Evolutionary conservation across 2,113 vertebrate species (phyloP).

Genomic region (Crotalus helleri): DNA sequence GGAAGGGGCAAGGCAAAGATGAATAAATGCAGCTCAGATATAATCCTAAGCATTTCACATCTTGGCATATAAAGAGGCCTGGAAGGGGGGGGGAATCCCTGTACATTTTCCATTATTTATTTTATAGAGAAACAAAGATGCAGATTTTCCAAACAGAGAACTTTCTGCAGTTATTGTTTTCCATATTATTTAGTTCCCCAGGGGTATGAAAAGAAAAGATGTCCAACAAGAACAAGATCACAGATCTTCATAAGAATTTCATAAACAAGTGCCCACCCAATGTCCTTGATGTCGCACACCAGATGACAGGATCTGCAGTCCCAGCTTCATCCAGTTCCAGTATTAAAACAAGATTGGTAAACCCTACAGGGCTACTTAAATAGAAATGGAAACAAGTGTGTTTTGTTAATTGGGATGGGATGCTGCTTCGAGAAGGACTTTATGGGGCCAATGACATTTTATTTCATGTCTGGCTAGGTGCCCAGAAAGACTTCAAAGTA

Average conservation of each 20-base stretch:
- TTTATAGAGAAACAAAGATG: constrained; percentile 59
- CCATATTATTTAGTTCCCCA: constrained; percentile 35
- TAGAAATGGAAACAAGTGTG: background rate
- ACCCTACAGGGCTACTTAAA: background rate
- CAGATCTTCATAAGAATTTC: constrained; percentile 4
- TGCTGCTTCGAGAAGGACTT: background rate
- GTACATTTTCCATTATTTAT: constrained; percentile 72
- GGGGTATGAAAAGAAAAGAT: background rate
- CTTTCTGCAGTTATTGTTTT: constrained; percentile 27
- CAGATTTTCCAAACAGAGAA: constrained; percentile 61
- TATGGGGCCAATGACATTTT: background rate
- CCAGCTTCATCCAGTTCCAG: constrained; percentile 7
- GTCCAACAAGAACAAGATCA: background rate
- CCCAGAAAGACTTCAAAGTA: background rate
- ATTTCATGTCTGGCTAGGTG: background rate
- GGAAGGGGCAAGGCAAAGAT: background rate
- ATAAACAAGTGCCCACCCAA: background rate
- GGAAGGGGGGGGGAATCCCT: constrained; percentile 27
- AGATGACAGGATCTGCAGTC: constrained; percentile 23
- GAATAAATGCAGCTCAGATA: constrained; percentile 42
- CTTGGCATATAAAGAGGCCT: constrained; percentile 33
- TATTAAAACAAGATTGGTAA: background rate
- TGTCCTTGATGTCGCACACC: background rate
- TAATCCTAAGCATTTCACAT: constrained; percentile 56
- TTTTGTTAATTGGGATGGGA: constrained; percentile 6